phyloP scores from a whole-genome alignment of 1,140 invertebrate species.

The Heliothis subflexa region DNA sequence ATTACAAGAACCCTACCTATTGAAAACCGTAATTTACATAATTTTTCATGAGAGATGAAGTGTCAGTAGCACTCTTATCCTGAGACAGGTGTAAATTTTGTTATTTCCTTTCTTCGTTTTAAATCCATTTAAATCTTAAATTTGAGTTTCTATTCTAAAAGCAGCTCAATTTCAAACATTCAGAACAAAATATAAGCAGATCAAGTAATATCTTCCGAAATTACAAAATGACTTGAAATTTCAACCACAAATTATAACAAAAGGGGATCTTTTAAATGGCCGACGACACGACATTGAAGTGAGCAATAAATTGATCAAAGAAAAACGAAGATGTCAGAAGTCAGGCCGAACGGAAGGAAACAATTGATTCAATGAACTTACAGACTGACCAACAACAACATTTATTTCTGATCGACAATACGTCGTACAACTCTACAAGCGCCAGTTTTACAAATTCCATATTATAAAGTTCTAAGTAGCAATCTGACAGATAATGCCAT shows the following conservation, averaged over 20 bases:
- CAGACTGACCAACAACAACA: constrained; percentile 10
- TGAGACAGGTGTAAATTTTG: not conserved
- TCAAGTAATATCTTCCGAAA: not conserved
- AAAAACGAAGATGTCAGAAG: constrained; percentile 51
- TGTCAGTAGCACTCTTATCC: too few relatives aligned
- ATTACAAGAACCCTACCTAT: constrained; percentile 2
- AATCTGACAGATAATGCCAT: too few relatives aligned
- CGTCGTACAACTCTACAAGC: not conserved
- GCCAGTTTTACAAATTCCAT: too few relatives aligned
- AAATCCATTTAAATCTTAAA: not conserved
- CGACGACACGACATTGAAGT: constrained; percentile 8
- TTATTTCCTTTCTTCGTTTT: not conserved
- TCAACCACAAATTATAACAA: not conserved
- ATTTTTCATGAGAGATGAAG: too few relatives aligned
- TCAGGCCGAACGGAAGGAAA: constrained; percentile 71
- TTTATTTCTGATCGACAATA: constrained; percentile 31
- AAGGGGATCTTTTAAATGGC: constrained; percentile 25
- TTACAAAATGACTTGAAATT: not conserved
- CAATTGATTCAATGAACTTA: constrained; percentile 75
- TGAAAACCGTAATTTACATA: too few relatives aligned
- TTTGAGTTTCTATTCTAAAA: too few relatives aligned
- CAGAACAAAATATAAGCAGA: not conserved
- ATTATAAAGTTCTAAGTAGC: too few relatives aligned
- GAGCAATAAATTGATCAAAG: constrained; percentile 50
- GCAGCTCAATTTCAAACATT: not conserved